Percentiles rank a stretch among this genome's conserved stretches.
These are phyloP conservation scores for Blera fallax DNA, from an alignment of 2,888 invertebrate genomes.

Conservation along the genomic window DNA sequence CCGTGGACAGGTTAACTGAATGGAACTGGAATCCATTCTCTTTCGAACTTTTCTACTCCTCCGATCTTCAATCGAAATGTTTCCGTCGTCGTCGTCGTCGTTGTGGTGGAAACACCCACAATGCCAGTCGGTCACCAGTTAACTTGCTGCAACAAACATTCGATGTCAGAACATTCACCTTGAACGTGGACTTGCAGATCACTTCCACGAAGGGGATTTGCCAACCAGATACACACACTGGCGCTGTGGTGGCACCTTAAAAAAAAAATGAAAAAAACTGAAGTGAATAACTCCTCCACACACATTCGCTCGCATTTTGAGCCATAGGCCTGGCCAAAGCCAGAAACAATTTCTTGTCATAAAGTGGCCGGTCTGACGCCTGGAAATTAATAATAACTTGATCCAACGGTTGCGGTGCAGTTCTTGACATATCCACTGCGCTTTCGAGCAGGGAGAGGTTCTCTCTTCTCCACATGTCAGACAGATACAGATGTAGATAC, in stretches of 20 bases:
- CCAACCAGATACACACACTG: conserved; percentile 62
- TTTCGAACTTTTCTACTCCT: conserved; percentile 58
- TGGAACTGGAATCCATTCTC: conserved; percentile 70
- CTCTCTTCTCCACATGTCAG: neutral
- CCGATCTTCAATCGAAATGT: conserved; percentile 61
- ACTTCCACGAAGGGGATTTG: conserved; percentile 71
- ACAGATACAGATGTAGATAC: conserved; percentile 36
- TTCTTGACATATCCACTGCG: conserved; percentile 71
- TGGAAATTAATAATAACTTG: conserved; percentile 73
- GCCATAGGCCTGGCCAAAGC: conserved; percentile 55
- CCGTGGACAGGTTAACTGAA: conserved; percentile 72
- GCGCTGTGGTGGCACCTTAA: conserved; percentile 69
- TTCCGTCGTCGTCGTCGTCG: neutral
- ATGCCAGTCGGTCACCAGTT: conserved; percentile 71
- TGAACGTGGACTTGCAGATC: conserved; percentile 72
- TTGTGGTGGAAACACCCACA: conserved; percentile 62
- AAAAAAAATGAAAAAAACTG: conserved; percentile 1
- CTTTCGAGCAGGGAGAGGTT: conserved; percentile 65
- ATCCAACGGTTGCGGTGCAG: conserved; percentile 70
- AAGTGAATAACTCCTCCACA: conserved; percentile 61
- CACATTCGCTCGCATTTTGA: conserved; percentile 40
- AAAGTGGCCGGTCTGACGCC: conserved; percentile 71
- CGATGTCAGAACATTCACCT: conserved; percentile 72
- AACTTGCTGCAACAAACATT: conserved; percentile 40
- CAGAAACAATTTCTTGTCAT: conserved; percentile 72